These are phyloP conservation scores for Gadopsis marmoratus DNA, from an alignment of 2,797 vertebrate genomes.

Conservation along the genomic window DNA sequence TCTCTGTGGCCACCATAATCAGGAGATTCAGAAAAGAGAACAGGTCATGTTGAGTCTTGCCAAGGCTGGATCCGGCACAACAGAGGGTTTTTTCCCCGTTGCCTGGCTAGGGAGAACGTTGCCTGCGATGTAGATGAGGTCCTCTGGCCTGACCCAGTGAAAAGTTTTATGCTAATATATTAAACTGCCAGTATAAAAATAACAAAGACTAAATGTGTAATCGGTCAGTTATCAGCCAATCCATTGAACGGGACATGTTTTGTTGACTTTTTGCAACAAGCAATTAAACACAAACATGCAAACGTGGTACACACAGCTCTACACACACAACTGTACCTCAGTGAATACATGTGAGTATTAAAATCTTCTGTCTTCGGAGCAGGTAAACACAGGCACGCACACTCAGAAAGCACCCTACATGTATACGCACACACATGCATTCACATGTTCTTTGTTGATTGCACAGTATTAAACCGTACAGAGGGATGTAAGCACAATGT, in stretches of 20 bases:
- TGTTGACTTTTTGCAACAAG: neutral
- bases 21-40: too few species aligned
- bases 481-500: conserved; percentile 32
- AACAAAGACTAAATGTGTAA: conserved; percentile 14
- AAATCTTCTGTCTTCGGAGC: neutral
- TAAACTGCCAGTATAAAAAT: neutral
- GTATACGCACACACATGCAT: neutral
- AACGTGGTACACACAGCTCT: neutral
- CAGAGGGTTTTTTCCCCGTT: too few species aligned
- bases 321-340: conserved; percentile 11
- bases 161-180: conserved; percentile 5
- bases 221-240: conserved; percentile 19
- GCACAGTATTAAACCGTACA: conserved; percentile 14
- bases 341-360: conserved; percentile 7
- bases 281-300: conserved; percentile 7
- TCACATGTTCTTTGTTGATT: conserved; percentile 11
- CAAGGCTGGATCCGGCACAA: too few species aligned
- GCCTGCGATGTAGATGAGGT: too few species aligned
- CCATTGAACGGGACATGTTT: conserved; percentile 24
- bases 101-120: too few species aligned
- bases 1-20: too few species aligned
- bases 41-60: too few species aligned
- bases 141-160: neutral
- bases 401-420: conserved; percentile 1
- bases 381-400: conserved; percentile 7